A percentile compares a stretch with the other conserved stretches of the same genome.
Conservation (phyloP, 2,113 vertebrate species). For the Lates calcarifer region DNA sequence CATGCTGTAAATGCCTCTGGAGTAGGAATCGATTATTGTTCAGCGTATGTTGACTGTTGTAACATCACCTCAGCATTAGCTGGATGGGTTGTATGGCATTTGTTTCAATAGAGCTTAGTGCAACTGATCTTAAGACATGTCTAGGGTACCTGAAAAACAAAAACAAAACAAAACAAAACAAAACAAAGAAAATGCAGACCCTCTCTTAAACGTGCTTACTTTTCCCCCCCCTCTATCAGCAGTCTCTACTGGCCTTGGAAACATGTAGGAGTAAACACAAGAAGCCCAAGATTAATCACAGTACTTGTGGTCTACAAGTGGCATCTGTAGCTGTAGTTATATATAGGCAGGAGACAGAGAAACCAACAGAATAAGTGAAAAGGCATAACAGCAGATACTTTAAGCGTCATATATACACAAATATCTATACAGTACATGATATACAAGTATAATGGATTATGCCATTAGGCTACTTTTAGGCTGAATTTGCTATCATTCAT, state of each 20-base stretch:
- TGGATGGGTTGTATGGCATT: background rate
- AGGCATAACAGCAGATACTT: background rate
- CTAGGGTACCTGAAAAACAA: background rate
- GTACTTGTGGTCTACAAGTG: background rate
- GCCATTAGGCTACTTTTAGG: background rate
- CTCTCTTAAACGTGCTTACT: background rate
- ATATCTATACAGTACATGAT: background rate
- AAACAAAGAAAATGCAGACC: background rate
- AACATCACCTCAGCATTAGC: background rate
- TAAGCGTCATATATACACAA: background rate
- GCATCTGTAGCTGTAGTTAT: background rate
- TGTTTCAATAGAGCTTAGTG: background rate
- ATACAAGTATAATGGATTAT: background rate
- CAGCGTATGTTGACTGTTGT: background rate
- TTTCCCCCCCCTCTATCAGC: no score
- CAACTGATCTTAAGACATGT: background rate
- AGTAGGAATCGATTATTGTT: background rate
- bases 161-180: no score
- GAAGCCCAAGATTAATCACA: background rate
- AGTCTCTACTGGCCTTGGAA: background rate
- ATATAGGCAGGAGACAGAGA: background rate
- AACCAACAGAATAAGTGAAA: background rate
- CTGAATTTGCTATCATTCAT: no score
- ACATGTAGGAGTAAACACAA: background rate
- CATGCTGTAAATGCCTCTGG: background rate